These are phyloP conservation scores for Acanthochromis polyacanthus DNA, from an alignment of 2,113 vertebrate species.

Conservation along the genomic window DNA sequence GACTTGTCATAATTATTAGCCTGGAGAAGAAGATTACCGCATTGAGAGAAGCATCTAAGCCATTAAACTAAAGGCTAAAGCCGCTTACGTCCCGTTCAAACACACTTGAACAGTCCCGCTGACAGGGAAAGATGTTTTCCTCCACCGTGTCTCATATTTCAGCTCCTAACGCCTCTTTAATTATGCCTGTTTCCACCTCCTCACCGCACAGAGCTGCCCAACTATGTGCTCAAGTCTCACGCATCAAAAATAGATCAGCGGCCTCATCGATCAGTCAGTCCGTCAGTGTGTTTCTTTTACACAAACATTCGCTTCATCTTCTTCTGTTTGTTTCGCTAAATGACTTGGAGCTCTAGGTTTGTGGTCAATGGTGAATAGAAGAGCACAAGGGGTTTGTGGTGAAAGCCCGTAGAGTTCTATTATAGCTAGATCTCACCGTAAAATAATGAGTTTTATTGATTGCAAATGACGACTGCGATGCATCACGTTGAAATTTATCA, in stretches of 20 bases:
- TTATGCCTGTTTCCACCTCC: slow-evolving; percentile 15
- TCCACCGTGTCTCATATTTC: background rate
- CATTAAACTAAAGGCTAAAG: background rate
- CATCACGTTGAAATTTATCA: background rate
- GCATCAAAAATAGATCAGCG: slow-evolving; percentile 33
- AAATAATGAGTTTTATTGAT: background rate
- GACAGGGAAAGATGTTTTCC: slow-evolving; percentile 11
- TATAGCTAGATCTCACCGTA: slow-evolving; percentile 14
- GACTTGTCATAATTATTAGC: slow-evolving; percentile 34
- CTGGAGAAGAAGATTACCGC: slow-evolving; percentile 6
- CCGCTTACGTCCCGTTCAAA: slow-evolving; percentile 4
- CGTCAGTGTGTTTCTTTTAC: slow-evolving; percentile 19
- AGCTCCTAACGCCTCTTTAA: slow-evolving; percentile 3
- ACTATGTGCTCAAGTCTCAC: slow-evolving; percentile 15
- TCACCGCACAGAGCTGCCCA: background rate
- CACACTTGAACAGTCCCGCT: slow-evolving; percentile 16
- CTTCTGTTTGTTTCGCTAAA: slow-evolving; percentile 33
- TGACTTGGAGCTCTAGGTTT: slow-evolving; percentile 19
- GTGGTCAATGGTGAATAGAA: background rate
- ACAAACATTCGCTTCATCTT: background rate
- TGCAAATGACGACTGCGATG: background rate
- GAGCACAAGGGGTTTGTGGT: no score
- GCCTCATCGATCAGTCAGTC: slow-evolving; percentile 47
- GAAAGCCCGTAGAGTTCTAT: no score
- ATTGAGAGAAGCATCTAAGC: background rate